These are phyloP conservation scores for Drosophila watanabei DNA, from an alignment of 1,140 invertebrate species.

Conservation along the genomic window DNA sequence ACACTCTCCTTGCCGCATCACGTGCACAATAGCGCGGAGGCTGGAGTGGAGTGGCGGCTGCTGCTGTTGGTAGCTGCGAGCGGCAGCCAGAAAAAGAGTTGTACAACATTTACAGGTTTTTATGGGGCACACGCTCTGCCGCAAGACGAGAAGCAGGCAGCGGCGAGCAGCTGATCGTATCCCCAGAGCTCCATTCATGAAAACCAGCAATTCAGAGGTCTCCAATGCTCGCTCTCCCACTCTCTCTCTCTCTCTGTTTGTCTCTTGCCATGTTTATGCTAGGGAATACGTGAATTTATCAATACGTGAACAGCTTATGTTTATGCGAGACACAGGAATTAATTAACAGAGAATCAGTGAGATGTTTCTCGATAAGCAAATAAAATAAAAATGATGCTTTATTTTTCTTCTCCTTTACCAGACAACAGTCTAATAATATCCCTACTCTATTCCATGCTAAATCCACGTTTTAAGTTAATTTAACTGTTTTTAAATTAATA, in stretches of 20 bases:
- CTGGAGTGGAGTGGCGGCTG: neutral
- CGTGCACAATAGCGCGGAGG: slow-evolving; percentile 26
- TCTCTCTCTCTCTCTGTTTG: neutral
- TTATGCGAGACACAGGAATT: neutral
- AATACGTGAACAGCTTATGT: neutral
- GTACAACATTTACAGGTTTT: slow-evolving; percentile 52
- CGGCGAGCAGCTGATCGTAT: slow-evolving; percentile 26
- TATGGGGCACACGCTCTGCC: slow-evolving; percentile 27
- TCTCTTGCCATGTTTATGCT: neutral
- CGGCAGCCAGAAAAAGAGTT: slow-evolving; percentile 34
- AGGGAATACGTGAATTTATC: neutral
- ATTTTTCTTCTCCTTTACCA: neutral
- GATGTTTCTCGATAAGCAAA: neutral
- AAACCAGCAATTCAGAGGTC: slow-evolving; percentile 13
- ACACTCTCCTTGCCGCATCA: neutral
- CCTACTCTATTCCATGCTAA: neutral
- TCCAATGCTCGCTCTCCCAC: neutral
- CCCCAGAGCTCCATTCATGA: slow-evolving; percentile 35
- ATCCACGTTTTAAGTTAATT: too few relatives aligned
- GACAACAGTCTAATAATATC: neutral
- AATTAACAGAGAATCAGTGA: neutral
- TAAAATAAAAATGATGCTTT: neutral
- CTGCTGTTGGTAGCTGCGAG: slow-evolving; percentile 1
- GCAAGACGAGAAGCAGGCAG: slow-evolving; percentile 8
- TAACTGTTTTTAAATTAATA: too few relatives aligned